phyloP scores from a whole-genome alignment of 2,888 invertebrate genomes.

The Chironomus tentans region DNA sequence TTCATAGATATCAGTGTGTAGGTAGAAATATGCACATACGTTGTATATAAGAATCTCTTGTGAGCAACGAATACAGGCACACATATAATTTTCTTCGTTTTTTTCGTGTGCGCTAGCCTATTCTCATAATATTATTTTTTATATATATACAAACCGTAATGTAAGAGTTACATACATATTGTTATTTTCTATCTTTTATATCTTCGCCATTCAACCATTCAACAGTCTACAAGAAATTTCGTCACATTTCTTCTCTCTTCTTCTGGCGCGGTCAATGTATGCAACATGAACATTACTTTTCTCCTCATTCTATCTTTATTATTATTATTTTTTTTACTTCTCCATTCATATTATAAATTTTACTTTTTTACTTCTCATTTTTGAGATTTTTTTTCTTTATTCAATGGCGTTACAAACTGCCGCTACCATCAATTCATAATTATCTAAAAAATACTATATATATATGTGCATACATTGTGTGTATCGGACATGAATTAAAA shows the following conservation, averaged over 20 bases:
- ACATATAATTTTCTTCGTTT: not conserved
- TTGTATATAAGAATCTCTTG: not conserved
- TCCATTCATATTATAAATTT: not conserved
- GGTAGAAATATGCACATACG: constrained; percentile 3
- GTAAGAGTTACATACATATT: constrained; percentile 19
- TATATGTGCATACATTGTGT: no score
- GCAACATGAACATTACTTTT: not conserved
- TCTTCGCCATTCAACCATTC: constrained; percentile 5
- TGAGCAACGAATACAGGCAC: not conserved
- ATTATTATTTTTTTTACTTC: not conserved
- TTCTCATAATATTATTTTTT: not conserved
- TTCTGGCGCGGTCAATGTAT: not conserved
- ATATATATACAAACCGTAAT: constrained; percentile 19
- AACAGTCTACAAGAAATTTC: constrained; percentile 19
- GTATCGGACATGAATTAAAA: not conserved
- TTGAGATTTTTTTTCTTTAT: not conserved
- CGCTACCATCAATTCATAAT: no score
- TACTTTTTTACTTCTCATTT: no score
- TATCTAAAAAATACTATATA: no score
- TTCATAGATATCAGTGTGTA: constrained; percentile 1
- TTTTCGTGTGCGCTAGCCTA: constrained; percentile 17
- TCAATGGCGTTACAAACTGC: not conserved
- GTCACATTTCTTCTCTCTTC: constrained; percentile 15
- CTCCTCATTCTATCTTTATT: not conserved
- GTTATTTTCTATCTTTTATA: not conserved